phyloP scores from a whole-genome alignment of 35 echinoderm and acorn worm genomes.

The Apostichopus parvimensis region DNA sequence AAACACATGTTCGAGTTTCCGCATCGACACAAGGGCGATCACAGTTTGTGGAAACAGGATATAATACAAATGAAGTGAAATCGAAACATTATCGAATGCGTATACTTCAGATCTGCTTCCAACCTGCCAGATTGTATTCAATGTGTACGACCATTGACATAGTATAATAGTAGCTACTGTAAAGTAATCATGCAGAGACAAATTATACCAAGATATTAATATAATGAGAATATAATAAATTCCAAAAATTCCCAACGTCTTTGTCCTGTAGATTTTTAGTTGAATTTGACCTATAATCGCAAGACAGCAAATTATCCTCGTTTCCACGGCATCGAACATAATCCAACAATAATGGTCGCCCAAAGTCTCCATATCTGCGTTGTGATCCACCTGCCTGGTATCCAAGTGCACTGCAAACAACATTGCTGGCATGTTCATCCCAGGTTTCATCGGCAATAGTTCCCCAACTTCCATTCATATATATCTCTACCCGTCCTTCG shows the following conservation, averaged over 20 bases:
- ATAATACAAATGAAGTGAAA: too few species aligned
- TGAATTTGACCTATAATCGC: not conserved
- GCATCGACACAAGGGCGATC: not conserved
- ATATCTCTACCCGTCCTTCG: not conserved
- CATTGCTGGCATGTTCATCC: not conserved
- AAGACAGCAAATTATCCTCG: not conserved
- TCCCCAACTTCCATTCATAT: not conserved
- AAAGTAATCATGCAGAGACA: too few species aligned
- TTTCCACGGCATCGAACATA: not conserved
- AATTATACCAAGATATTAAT: too few species aligned
- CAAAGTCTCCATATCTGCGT: not conserved
- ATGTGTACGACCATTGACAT: too few species aligned
- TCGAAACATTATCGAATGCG: too few species aligned
- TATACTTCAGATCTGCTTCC: too few species aligned
- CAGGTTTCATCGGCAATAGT: not conserved
- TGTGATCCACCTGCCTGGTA: not conserved
- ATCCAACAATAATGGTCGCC: not conserved
- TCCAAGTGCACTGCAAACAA: not conserved
- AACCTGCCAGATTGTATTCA: not conserved
- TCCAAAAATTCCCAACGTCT: not conserved
- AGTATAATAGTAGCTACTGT: too few species aligned
- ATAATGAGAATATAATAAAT: too few species aligned
- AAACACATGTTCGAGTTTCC: not conserved
- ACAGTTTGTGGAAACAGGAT: not conserved
- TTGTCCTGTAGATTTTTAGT: not conserved